Base-by-base conservation (phyloP, 2,797 vertebrate species). In the Threskiornis aethiopicus region DNA sequence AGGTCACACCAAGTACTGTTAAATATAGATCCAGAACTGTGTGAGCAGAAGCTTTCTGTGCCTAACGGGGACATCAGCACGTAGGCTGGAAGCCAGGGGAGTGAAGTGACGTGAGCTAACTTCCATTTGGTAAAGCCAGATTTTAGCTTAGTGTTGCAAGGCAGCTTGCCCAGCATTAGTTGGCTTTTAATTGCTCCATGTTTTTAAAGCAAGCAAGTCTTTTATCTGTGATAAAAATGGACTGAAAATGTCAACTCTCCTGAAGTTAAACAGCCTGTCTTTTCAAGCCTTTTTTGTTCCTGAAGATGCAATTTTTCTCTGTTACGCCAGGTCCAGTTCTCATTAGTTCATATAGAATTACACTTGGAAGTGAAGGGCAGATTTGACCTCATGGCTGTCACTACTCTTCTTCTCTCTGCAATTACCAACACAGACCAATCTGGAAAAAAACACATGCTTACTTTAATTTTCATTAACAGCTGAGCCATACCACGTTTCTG, bases 211-310 rank as follows among this genome's bases (percentile, higher is more conserved):
- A 87, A 95, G 51, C 17, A 76, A 42, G 57, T 90, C 64, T 81
- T 93, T 64, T 84, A 96, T 90, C 86, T 95, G 78, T 90, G 86
- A 84, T 66, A 80, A 84, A 92, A 93, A 75, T 9, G 52, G 49
- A 52, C 42, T 61, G 64, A 54, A 92, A 94, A 80, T 89, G 61
- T 70, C 15, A 8, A 10, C 44, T 66, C 39, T 88, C 62, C 52
- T 73, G 71, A 80, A 93, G 85, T 47, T n/a, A 85, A 93, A 33
- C 76, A 89, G 29, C 25, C 51, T 88, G 77, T 85, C 87, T 95
- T 89, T 96, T 94, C 77, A 61, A 95, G 86, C 8, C 55, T 82
- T 72, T 86, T 86, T 52, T 93, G 41, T 83, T 87, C 84, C 90
- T 80, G 62, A 55, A 91, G 84, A 19, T 69, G 28, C 17, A 59